Evolutionary conservation across 2,113 vertebrate genomes (phyloP).

Genomic region (Myocastor coypus): DNA sequence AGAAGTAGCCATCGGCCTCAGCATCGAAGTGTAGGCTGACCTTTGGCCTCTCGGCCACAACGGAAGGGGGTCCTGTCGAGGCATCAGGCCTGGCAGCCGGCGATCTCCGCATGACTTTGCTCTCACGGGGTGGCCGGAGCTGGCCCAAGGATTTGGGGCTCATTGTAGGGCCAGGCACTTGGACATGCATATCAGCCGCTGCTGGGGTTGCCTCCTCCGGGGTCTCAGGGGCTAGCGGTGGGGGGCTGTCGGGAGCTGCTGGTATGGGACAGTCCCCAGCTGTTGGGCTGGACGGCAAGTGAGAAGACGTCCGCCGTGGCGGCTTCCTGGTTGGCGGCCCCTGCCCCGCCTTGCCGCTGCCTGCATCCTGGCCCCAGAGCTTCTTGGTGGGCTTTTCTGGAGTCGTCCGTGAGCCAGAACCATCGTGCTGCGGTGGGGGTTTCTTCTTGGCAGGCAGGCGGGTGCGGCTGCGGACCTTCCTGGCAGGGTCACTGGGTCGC

Average conservation of each 20-base stretch:
- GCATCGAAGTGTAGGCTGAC: constrained; percentile 88
- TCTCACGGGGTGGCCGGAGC: constrained; percentile 90
- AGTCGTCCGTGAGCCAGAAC: constrained; percentile 82
- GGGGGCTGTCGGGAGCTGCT: constrained; percentile 82
- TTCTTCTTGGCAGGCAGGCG: constrained; percentile 90
- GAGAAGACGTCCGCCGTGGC: constrained; percentile 85
- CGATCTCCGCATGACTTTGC: constrained; percentile 85
- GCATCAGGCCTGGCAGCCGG: constrained; percentile 84
- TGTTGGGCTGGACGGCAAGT: constrained; percentile 88
- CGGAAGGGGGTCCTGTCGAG: constrained; percentile 64
- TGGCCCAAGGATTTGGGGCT: constrained; percentile 87
- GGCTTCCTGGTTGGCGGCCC: constrained; percentile 76
- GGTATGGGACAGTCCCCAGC: constrained; percentile 90
- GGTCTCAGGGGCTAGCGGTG: constrained; percentile 80
- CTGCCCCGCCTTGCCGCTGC: constrained; percentile 82
- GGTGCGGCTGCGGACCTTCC: constrained; percentile 89
- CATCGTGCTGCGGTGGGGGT: constrained; percentile 75
- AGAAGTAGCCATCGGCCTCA: constrained; percentile 95
- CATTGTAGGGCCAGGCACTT: constrained; percentile 88
- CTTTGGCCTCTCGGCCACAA: constrained; percentile 82
- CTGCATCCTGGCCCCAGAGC: constrained; percentile 80
- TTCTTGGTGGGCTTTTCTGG: constrained; percentile 82
- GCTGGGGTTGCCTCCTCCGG: constrained; percentile 65
- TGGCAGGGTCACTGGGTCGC: constrained; percentile 91
- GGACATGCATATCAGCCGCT: constrained; percentile 84